These are phyloP conservation scores for Phortica okadai DNA, from an alignment of 2,888 invertebrate species.

Conservation along the genomic window DNA sequence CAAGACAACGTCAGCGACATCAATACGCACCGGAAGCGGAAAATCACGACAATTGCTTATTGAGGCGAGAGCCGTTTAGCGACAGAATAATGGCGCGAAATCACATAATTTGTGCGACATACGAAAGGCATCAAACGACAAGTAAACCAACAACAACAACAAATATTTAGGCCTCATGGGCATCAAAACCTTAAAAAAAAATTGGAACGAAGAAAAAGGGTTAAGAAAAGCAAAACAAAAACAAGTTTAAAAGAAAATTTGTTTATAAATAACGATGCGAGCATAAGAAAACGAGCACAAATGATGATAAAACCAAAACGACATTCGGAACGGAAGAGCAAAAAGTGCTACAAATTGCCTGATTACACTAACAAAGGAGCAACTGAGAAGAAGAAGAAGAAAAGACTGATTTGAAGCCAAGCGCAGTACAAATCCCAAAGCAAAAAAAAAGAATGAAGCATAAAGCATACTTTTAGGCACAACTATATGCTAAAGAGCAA, in stretches of 20 bases:
- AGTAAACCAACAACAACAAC: conserved; percentile 2
- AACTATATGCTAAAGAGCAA: background rate
- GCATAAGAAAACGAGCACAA: background rate
- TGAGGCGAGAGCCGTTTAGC: conserved; percentile 68
- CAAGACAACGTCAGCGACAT: background rate
- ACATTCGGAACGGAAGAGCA: conserved; percentile 15
- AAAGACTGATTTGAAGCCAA: conserved; percentile 15
- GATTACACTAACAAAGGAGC: conserved; percentile 63
- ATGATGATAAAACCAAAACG: conserved; percentile 12
- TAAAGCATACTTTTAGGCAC: conserved; percentile 30
- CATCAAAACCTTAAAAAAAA: background rate
- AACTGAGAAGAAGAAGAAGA: conserved; percentile 30
- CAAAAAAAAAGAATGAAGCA: conserved; percentile 43
- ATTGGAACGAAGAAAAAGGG: background rate
- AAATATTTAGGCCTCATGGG: conserved; percentile 16
- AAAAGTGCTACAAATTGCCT: conserved; percentile 62
- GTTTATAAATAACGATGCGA: background rate
- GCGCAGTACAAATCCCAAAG: conserved; percentile 31
- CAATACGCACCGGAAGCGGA: conserved; percentile 46
- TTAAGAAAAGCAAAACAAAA: conserved; percentile 5
- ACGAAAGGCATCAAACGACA: conserved; percentile 23
- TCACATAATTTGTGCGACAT: conserved; percentile 68
- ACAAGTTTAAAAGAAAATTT: conserved; percentile 20
- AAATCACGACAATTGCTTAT: conserved; percentile 59
- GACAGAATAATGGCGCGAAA: conserved; percentile 72